A percentile compares a stretch with the other conserved stretches of the same genome.
phyloP scores from a whole-genome alignment of 37 sponge, comb jelly and placozoan species.

The Ephydatia muelleri region DNA sequence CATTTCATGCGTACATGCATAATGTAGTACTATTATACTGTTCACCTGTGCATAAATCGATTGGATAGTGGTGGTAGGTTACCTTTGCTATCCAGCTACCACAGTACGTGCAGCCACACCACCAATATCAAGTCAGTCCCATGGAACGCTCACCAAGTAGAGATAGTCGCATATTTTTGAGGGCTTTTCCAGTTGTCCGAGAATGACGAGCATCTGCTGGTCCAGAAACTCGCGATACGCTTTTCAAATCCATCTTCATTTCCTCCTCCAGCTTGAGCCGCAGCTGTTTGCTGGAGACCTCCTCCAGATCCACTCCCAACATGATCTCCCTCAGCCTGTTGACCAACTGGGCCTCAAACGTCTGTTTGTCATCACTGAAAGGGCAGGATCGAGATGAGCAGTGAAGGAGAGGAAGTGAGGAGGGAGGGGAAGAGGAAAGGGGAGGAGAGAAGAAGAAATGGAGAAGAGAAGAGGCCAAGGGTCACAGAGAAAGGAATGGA shows the following conservation, averaged over 20 bases:
- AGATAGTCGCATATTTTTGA: constrained; percentile 91
- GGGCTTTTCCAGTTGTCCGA: constrained; percentile 92
- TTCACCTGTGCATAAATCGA: no score
- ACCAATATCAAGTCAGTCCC: not conserved
- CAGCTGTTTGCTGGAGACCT: constrained; percentile 74
- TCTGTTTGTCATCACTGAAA: not conserved
- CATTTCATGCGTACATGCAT: no score
- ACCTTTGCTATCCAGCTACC: no score
- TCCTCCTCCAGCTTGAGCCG: constrained; percentile 70
- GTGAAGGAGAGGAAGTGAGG: no score
- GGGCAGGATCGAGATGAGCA: not conserved
- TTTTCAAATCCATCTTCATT: constrained; percentile 71
- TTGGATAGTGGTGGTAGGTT: no score
- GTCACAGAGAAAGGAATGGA: not conserved
- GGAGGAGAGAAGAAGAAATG: not conserved
- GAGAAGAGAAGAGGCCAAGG: not conserved
- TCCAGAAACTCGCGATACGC: constrained; percentile 80
- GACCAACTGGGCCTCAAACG: constrained; percentile 41
- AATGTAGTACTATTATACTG: no score
- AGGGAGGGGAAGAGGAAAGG: no score
- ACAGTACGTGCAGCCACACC: not conserved
- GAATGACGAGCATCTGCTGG: constrained; percentile 81
- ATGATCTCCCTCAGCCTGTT: constrained; percentile 72
- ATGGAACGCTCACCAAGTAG: constrained; percentile 72
- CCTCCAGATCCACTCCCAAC: constrained; percentile 78